Percentiles rank a stretch among this genome's conserved stretches.
These are phyloP conservation scores for Magallana nippona DNA, from an alignment of 2,888 invertebrate species.

Conservation along the genomic window DNA sequence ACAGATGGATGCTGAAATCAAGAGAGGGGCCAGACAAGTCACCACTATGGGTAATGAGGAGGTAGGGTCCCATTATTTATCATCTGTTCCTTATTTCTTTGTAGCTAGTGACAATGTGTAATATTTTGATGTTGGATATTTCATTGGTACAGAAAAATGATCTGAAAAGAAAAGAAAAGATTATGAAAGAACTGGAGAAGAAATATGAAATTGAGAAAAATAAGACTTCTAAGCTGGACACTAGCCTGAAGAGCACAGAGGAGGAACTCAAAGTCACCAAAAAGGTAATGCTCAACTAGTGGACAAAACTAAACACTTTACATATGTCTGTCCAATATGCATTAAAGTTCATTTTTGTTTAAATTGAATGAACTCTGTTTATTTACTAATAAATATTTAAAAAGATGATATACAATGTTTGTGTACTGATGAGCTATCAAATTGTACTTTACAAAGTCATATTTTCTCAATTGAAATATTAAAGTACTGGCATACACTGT, in stretches of 20 bases:
- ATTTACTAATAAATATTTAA: no score
- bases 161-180: conserved; percentile 70
- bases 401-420: no score
- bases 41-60: conserved; percentile 57
- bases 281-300: conserved; percentile 58
- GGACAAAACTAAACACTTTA: no score
- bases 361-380: no score
- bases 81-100: no score
- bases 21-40: conserved; percentile 51
- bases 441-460: no score
- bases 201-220: conserved; percentile 68
- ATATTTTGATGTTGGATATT: background rate
- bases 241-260: conserved; percentile 68
- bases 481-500: no score
- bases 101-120: background rate
- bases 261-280: conserved; percentile 66
- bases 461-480: no score
- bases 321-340: no score
- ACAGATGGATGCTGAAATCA: conserved; percentile 71
- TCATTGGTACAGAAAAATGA: conserved; percentile 62
- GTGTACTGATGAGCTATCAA: no score
- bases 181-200: conserved; percentile 73
- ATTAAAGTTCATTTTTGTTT: no score
- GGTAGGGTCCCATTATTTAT: conserved; percentile 53
- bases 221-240: conserved; percentile 64